Evolutionary conservation across 2,888 invertebrate species (phyloP).

Genomic region (Papilio protenor): DNA sequence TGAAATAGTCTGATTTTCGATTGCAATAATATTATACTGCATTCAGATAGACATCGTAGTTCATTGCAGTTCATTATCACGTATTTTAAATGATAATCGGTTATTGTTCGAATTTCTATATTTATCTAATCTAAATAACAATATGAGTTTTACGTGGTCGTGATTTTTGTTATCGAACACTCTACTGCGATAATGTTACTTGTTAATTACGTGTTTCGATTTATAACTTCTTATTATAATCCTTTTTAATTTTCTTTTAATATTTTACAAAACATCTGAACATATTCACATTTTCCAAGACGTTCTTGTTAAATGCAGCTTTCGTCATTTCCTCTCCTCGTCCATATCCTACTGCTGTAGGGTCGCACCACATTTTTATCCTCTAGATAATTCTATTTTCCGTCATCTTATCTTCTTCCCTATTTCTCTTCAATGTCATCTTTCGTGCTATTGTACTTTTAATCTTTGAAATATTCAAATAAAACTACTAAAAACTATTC

Average conservation of each 20-base stretch:
- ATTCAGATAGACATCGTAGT: background rate
- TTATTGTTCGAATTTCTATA: constrained; percentile 1
- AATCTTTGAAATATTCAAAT: background rate
- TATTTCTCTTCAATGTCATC: too few relatives aligned
- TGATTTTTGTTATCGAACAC: constrained; percentile 34
- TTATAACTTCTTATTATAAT: background rate
- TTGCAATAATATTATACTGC: background rate
- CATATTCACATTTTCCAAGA: too few relatives aligned
- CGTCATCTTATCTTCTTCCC: too few relatives aligned
- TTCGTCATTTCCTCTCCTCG: too few relatives aligned
- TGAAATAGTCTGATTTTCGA: background rate
- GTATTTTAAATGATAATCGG: constrained; percentile 10
- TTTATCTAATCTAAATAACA: constrained; percentile 28
- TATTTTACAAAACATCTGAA: too few relatives aligned
- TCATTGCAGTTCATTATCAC: background rate
- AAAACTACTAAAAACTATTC: too few relatives aligned
- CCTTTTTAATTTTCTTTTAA: background rate
- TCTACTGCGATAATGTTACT: background rate
- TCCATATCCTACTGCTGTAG: too few relatives aligned
- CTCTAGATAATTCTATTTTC: too few relatives aligned
- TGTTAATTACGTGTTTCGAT: background rate
- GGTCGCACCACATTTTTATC: too few relatives aligned
- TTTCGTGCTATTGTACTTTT: background rate
- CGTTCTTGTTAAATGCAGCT: too few relatives aligned
- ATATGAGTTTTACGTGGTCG: background rate